Evolutionary conservation across 2,888 invertebrate species (phyloP), one percentile per base, ranked within the genome.

Genomic region (Melinaea menophilus): DNA sequence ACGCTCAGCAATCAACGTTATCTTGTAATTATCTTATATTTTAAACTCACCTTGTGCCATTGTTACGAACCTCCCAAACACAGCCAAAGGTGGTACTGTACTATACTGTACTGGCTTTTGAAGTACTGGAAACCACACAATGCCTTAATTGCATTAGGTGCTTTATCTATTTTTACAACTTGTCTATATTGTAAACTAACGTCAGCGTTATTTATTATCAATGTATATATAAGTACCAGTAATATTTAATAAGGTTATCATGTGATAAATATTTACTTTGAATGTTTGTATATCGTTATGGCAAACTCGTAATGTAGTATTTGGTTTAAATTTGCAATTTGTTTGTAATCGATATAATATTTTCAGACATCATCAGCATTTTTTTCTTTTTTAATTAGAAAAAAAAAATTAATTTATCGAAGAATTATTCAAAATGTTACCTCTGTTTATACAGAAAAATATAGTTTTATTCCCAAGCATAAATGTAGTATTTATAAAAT

Each of bases 91-190:
- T 69, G 57, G 58, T 70, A 70, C 69, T 62, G 65, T 63, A 81
- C 78, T 58, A 59, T 70, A 70, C 69, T 61, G 64, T 63, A 81
- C 78, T 80, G 79, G 65, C 75, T 72, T 69, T 72, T 11, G 35
- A 64, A 63, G 65, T 59, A 67, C 67, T 62, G 61, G 79, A 82
- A 81, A 70, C 82, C 82, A 71, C 68, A 75, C 67, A 67, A 57
- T 64, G 71, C 63, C 73, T 69, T 82, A 82, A 82, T 82, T 79
- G 67, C 73, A 74, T 81, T 82, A 82, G 59, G 66, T 66, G 73
- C 71, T 76, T 81, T 82, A 79, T 79, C 77, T 78, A 63, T 70
- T 66, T 71, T 69, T 70, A 66, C 65, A 57, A 55, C 59, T 59
- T 57, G 11, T 62, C 55, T 61, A 45, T 51, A 62, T 64, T 64